These are phyloP conservation scores for Plebejus melissa DNA, from an alignment of 2,888 invertebrate species.

Conservation along the genomic window DNA sequence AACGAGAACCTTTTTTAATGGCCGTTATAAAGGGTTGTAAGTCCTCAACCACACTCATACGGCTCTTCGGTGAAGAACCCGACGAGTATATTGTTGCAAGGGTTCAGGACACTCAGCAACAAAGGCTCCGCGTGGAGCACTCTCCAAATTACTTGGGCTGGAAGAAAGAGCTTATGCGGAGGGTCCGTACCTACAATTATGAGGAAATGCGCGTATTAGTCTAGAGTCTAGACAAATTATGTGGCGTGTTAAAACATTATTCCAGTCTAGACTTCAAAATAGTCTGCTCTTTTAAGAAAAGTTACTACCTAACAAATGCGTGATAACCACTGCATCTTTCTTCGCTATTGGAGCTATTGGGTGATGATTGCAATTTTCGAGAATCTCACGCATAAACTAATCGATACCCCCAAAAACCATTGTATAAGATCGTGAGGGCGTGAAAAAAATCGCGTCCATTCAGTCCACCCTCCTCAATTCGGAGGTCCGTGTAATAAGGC, in stretches of 20 bases:
- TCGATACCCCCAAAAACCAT: slow-evolving; percentile 4
- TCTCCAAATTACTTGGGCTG: slow-evolving; percentile 43
- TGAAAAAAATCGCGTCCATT: slow-evolving; percentile 8
- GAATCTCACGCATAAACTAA: not conserved
- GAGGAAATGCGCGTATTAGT: slow-evolving; percentile 7
- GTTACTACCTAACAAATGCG: not conserved
- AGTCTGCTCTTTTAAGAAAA: not conserved
- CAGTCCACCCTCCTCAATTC: not conserved
- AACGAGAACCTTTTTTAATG: slow-evolving; percentile 22
- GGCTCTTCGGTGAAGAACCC: slow-evolving; percentile 44
- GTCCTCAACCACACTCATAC: slow-evolving; percentile 38
- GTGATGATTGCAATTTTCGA: not conserved
- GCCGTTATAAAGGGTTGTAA: slow-evolving; percentile 17
- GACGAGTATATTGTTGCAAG: slow-evolving; percentile 48
- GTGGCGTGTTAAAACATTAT: slow-evolving; percentile 7
- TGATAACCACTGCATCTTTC: not conserved
- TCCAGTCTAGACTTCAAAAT: slow-evolving; percentile 5
- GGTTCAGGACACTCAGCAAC: slow-evolving; percentile 44
- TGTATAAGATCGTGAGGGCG: not conserved
- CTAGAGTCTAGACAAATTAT: slow-evolving; percentile 21
- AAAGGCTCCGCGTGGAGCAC: slow-evolving; percentile 40
- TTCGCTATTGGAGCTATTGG: not conserved
- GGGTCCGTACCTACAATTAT: slow-evolving; percentile 19
- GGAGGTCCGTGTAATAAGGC: not conserved
- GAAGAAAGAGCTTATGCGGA: slow-evolving; percentile 37